These are phyloP conservation scores for Stylophora pistillata DNA, from an alignment of 64 coral and sea anemone genomes.

Conservation along the genomic window DNA sequence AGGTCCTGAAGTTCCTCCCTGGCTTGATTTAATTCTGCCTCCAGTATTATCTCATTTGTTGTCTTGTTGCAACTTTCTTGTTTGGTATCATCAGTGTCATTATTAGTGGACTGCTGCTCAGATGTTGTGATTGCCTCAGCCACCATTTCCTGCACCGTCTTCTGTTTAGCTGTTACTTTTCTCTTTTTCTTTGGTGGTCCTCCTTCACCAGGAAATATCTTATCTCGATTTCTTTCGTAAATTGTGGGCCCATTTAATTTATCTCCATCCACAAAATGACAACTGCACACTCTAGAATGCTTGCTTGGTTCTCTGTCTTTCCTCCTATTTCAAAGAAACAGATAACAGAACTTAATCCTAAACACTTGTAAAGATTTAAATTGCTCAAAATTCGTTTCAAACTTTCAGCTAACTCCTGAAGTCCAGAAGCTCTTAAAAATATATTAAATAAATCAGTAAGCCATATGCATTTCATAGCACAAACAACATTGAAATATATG, in stretches of 20 bases:
- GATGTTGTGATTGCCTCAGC: not conserved
- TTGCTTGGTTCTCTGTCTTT: slow-evolving; percentile 40
- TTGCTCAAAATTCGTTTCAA: not conserved
- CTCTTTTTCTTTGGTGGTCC: not conserved
- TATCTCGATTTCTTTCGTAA: slow-evolving; percentile 18
- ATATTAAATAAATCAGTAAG: no score
- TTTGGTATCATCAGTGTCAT: not conserved
- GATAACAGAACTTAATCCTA: not conserved
- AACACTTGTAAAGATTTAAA: not conserved
- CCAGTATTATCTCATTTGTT: slow-evolving; percentile 27
- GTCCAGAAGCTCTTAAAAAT: no score
- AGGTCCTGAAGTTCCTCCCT: slow-evolving; percentile 6
- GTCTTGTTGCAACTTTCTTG: slow-evolving; percentile 1
- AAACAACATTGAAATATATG: no score
- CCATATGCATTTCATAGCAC: no score
- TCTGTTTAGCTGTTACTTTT: slow-evolving; percentile 1
- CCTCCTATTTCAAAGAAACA: slow-evolving; percentile 26
- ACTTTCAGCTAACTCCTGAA: not conserved
- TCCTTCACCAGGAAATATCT: slow-evolving; percentile 36
- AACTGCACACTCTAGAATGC: slow-evolving; percentile 41
- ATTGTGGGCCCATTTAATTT: slow-evolving; percentile 31
- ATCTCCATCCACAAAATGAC: slow-evolving; percentile 35
- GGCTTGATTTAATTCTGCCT: slow-evolving; percentile 15
- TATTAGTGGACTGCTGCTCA: not conserved
- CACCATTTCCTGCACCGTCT: not conserved